Conservation (phyloP, 2,113 vertebrate genomes). For the Gallinago jamesoni region DNA sequence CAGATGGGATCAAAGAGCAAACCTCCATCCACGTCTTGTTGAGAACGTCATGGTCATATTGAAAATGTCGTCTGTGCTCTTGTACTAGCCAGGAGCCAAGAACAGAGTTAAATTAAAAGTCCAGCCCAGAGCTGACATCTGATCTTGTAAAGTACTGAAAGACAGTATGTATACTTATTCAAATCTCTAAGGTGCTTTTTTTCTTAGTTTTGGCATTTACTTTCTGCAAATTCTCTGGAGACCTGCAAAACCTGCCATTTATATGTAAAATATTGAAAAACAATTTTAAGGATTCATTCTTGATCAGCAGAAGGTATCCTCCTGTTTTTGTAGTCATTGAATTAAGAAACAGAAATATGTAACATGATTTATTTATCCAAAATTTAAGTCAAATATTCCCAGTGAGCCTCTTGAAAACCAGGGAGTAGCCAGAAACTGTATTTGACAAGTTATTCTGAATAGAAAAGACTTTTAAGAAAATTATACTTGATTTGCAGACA, state of each 20-base stretch:
- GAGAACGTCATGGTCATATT: not conserved
- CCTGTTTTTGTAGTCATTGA: not conserved
- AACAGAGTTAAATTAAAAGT: not conserved
- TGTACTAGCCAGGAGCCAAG: not conserved
- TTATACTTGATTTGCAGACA: not conserved
- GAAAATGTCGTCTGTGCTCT: not conserved
- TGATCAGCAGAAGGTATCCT: not conserved
- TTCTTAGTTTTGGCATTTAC: not conserved
- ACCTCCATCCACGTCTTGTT: not conserved
- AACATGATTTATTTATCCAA: not conserved
- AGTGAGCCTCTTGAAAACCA: not conserved
- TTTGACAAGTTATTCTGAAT: not conserved
- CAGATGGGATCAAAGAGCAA: not conserved
- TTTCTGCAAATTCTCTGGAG: not conserved
- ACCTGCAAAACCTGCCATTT: not conserved
- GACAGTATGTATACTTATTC: not conserved
- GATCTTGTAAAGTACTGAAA: not conserved
- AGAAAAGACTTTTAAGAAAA: not conserved
- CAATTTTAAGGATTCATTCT: not conserved
- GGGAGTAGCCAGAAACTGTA: not conserved
- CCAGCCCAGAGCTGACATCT: not conserved
- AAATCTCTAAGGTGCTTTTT: not conserved
- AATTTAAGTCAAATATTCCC: not conserved
- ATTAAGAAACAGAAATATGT: not conserved
- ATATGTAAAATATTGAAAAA: not conserved